Base-by-base conservation (phyloP, 2,113 vertebrate species). In the Aythya baeri region DNA sequence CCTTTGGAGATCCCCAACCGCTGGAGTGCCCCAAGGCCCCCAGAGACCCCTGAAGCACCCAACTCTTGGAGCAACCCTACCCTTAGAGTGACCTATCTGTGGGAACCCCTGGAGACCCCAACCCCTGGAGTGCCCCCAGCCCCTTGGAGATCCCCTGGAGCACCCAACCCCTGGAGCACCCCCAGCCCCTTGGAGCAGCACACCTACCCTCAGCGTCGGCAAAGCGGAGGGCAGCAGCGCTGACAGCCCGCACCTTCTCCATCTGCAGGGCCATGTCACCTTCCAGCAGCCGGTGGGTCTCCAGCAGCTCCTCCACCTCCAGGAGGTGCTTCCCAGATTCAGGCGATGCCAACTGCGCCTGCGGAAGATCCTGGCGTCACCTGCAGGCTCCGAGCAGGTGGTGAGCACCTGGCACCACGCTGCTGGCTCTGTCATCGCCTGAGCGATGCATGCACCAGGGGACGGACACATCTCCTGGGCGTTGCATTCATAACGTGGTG, bases 321-420 rank as follows among this genome's bases (percentile, higher is more conserved):
- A 99, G 68, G 96, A 99, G 97, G 96, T 99, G 99, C 96, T 99
- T 99, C 71, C 99, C 99, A 26, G 98, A 98, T 95, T 99, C 99
- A 0, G 98, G 98, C 11, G 99, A 99, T 54, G 98, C 81, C 77
- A 99, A 97, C 9, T 98, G 98, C 62, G 96, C 98, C 99, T 99
- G 89, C 0, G 9, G 14, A 38, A 94, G 12, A 67, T 26, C 11
- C 4, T 7, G 50, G 16, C 2, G 2, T 54, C 72, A 63, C 18
- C 36, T 6, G 10, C 34, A 41, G 27, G 34, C 38, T 38, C 13
- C 15, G 29, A 55, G 52, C 29, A 23, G 43, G 43, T 15, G 43
- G 31, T 32, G 31, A 31, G 22, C 46, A 17, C 50, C 1, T 9
- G 16, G 41, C 20, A 32, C 4, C 6, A 26, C 36, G 11, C 36